Conservation (phyloP, 2,888 invertebrate species). For the Spialia ferax region DNA sequence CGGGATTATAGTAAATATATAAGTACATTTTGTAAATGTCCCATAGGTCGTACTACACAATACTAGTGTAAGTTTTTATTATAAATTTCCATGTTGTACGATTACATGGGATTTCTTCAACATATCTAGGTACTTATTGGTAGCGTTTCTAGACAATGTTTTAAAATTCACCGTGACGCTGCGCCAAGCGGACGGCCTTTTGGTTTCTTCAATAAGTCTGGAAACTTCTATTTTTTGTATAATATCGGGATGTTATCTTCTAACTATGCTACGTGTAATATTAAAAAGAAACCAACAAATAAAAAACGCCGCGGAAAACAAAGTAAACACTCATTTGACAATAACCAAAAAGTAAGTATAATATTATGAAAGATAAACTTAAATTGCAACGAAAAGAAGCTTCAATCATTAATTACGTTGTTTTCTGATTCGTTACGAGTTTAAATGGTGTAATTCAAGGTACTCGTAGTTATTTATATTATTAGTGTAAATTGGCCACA, state of each 20-base stretch:
- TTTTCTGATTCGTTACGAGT: no score
- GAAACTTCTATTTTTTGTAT: not conserved
- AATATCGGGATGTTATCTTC: not conserved
- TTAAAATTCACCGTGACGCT: not conserved
- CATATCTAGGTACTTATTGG: not conserved
- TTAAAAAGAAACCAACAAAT: not conserved
- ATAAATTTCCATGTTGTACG: not conserved
- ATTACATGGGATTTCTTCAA: not conserved
- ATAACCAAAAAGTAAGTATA: not conserved
- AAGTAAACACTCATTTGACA: not conserved
- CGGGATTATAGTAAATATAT: no score
- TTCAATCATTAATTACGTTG: no score
- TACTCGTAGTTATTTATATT: no score
- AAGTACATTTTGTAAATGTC: not conserved
- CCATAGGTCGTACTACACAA: not conserved
- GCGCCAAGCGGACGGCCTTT: conserved; percentile 4
- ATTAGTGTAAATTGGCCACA: no score
- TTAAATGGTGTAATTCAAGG: no score
- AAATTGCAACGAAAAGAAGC: not conserved
- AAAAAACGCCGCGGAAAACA: not conserved
- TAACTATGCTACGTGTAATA: not conserved
- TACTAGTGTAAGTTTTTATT: not conserved
- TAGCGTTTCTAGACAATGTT: not conserved
- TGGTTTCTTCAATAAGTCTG: not conserved
- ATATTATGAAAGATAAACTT: not conserved